Evolutionary conservation across 2,113 vertebrate species (phyloP), one percentile per base, ranked within the genome.

Genomic region (Coturnix japonica): DNA sequence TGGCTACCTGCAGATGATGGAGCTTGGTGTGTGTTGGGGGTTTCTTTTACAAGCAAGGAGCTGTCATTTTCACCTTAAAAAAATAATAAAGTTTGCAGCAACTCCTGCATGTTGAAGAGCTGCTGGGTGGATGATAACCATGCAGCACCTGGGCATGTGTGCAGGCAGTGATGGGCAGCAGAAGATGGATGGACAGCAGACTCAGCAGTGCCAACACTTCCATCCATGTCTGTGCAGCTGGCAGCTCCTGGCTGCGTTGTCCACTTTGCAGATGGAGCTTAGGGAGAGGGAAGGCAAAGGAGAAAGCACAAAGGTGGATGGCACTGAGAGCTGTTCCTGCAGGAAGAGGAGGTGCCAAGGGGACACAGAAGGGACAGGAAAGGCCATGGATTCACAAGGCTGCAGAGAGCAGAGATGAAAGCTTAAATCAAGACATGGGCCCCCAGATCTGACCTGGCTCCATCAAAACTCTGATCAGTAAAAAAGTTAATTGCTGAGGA

Each of bases 401-500:
- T 49, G 7, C 0, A 0, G 60, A 44, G 80, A 46, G 91, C 85
- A 21, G 66, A 74, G 26, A n/a, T 61, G 23, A 31, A 89, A 81
- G 75, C 81, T 82, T 79, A 91, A 96, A 93, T 64, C 26, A 86
- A 90, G 93, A 91, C 72, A 71, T 43, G 75, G 60, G 87, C 85
- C 74, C 66, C 66, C 81, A 94, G 88, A 85, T 91, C 88, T 82
- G 56, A 77, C 95, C 90, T 89, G 69, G 92, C 91, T 97, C 92
- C 90, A 96, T 86, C 94, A 96, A 97, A 97, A 97, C 96, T 97
- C 96, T 91, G 90, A 89, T 96, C 96, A 97, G 95, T 96, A 94
- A 94, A 95, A 84, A 91, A 96, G 95, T 95, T 97, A 97, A 97
- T 97, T 97, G 97, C 97, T 95, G 92, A 97, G 93, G 96, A 97